Evolutionary conservation across 2,113 vertebrate species (phyloP), one percentile per base, ranked within the genome.

Genomic region (Scatophagus argus): DNA sequence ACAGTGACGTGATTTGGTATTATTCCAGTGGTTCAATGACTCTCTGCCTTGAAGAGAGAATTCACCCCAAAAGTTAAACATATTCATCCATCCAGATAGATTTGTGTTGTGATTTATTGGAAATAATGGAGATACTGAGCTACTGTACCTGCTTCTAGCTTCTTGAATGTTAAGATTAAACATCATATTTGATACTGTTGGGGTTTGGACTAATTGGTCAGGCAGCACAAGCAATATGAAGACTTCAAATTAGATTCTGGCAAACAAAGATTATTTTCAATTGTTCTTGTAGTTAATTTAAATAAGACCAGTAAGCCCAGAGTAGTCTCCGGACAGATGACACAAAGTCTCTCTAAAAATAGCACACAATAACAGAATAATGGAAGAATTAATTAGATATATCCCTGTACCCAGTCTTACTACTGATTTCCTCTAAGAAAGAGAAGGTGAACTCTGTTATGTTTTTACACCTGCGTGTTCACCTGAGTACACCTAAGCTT

Each of bases 1-100:
- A 82, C 44, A 73, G 58, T 52, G 36, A 14, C 41, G 55, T 62
- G 69, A 27, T 64, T 66, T 65, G 41, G 23, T 77, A 5, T n/a
- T 62, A 21, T 47, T 79, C 36, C 43, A 49, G 46, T 70, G 29
- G 36, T 68, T 8, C 21, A 51, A 5, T 51, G 49, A 68, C 49
- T 23, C 46, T 14, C 27, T 2, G 13, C 17, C 36, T 68, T 54
- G 0, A 58, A 51, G 12, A 3, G 25, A 59, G 23, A 52, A 25
- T 2, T 10, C 8, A 60, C 8, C 13, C 3, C 32, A 14, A 16
- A 25, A 41, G 46, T 5, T 19, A 55, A 76, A 19, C n/a, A n/a
- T n/a, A n/a, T n/a, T n/a, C n/a, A n/a, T n/a, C 13, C 14, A 46
- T 34, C 14, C 6, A 55, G 43, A 27, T 5, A 19, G 10, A 31